A percentile compares a stretch with the other conserved stretches of the same genome.
phyloP scores from a whole-genome alignment of 2,888 invertebrate species.

The Itoplectis maculator region DNA sequence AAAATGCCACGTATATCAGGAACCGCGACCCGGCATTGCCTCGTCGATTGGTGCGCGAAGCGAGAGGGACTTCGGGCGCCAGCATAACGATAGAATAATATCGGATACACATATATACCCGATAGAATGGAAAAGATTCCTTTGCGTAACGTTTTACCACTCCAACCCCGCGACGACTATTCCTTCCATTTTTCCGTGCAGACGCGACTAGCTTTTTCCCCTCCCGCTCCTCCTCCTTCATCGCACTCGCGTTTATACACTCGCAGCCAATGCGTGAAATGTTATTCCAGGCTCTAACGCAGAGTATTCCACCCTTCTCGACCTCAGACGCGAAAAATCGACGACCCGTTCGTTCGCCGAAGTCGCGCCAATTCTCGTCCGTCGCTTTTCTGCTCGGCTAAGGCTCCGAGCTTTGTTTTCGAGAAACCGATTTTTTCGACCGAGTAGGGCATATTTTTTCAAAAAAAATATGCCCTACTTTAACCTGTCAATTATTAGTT shows the following conservation, averaged over 20 bases:
- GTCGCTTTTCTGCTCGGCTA: conserved; percentile 8
- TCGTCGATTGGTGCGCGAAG: conserved; percentile 40
- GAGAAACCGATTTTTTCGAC: too few species aligned
- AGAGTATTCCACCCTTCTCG: conserved; percentile 16
- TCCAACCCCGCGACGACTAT: conserved; percentile 13
- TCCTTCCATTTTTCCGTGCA: conserved; percentile 36
- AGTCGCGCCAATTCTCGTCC: conserved; percentile 13
- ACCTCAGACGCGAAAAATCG: background rate
- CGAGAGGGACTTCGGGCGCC: conserved; percentile 59
- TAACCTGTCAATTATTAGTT: too few species aligned
- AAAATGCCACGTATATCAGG: background rate
- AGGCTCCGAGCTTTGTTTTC: background rate
- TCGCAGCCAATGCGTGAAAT: conserved; percentile 62
- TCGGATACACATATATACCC: conserved; percentile 43
- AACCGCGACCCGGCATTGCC: conserved; percentile 8
- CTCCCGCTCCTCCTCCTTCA: too few species aligned
- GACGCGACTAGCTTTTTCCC: conserved; percentile 6
- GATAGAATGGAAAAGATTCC: conserved; percentile 55
- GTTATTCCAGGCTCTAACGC: conserved; percentile 62
- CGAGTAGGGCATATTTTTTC: too few species aligned
- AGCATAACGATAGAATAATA: conserved; percentile 62
- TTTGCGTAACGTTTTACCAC: conserved; percentile 49
- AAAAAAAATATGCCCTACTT: too few species aligned
- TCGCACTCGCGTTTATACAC: conserved; percentile 31
- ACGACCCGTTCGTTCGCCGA: background rate